Percentiles rank a stretch among this genome's conserved stretches.
These are phyloP conservation scores for Myiotriccus ornatus DNA, from an alignment of 2,797 vertebrate species.

Conservation along the genomic window DNA sequence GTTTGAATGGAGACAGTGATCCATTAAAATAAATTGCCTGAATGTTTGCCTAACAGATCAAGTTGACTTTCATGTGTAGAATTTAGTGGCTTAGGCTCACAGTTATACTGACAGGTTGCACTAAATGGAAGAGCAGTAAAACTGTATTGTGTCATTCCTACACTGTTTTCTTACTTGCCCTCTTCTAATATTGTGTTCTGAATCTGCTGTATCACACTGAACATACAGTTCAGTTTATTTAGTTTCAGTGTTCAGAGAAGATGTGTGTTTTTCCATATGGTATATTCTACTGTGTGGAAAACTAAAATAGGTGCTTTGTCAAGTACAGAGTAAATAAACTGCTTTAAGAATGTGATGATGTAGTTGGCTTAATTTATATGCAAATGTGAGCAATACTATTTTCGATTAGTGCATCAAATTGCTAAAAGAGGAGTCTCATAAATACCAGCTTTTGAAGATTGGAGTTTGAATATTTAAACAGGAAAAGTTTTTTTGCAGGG, in stretches of 20 bases:
- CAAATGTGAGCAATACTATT: conserved; percentile 11
- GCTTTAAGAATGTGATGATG: background rate
- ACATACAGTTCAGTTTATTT: background rate
- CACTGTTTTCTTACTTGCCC: background rate
- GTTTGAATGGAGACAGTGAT: background rate
- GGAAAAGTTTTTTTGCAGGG: background rate
- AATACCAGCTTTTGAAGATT: background rate
- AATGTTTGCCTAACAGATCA: background rate
- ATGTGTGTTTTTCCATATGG: background rate
- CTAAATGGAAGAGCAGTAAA: background rate
- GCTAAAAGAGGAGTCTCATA: background rate
- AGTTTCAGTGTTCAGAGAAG: background rate
- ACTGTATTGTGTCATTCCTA: background rate
- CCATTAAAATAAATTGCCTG: background rate
- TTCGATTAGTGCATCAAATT: conserved; percentile 27
- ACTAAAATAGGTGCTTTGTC: background rate
- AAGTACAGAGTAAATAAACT: conserved; percentile 19
- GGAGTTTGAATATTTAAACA: background rate
- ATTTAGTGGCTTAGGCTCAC: background rate
- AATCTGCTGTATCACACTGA: background rate
- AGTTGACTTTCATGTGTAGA: background rate
- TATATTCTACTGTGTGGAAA: background rate
- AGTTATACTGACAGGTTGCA: background rate
- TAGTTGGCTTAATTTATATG: conserved; percentile 35
- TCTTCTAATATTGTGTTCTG: background rate